Evolutionary conservation across 2,113 vertebrate genomes (phyloP), one percentile per base, ranked within the genome.

Genomic region (Nothocercus julius): DNA sequence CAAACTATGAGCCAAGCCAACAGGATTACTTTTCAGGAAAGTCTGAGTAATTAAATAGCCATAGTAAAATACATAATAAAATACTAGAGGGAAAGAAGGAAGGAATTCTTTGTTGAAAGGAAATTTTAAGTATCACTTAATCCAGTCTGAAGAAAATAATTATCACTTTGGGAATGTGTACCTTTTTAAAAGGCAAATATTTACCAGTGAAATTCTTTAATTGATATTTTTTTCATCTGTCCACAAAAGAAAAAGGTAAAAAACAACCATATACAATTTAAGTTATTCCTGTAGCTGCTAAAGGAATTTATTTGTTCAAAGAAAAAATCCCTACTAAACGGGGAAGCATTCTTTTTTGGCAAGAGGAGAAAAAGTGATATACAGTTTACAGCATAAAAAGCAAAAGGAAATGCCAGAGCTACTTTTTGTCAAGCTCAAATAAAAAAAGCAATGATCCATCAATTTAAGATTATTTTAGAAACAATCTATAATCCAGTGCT

Each of bases 391-490:
- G 67, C 74, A 89, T 59, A 82, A 95, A 97, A 96, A 95, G 45
- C 34, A 85, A 96, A 93, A 96, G 86, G 87, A 97, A 97, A 97
- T 96, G 88, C 86, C 95, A 95, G 67, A 85, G 62, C 64, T 97
- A 92, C 88, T 96, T 96, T 91, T 93, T 95, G 90, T 97, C 53
- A 92, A 92, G 83, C 34, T 74, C 70, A 95, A 95, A 94, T 92
- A 85, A 92, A 97, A 97, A 82, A 68, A 94, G 91, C 81, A 97
- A 95, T 93, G 95, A 96, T 96, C 92, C 91, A 96, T 97, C 92
- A 92, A 93, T 97, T 97, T 95, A 95, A 96, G 96, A 90, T 96
- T 95, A 95, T 97, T 97, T 97, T 93, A 98, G 95, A 94, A 97
- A 88, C 64, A 86, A 70, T 95, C 90, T 95, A 58, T 94, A 97